Evolutionary conservation across 2,888 invertebrate genomes (phyloP).

Genomic region (Drosophila anomelani): DNA sequence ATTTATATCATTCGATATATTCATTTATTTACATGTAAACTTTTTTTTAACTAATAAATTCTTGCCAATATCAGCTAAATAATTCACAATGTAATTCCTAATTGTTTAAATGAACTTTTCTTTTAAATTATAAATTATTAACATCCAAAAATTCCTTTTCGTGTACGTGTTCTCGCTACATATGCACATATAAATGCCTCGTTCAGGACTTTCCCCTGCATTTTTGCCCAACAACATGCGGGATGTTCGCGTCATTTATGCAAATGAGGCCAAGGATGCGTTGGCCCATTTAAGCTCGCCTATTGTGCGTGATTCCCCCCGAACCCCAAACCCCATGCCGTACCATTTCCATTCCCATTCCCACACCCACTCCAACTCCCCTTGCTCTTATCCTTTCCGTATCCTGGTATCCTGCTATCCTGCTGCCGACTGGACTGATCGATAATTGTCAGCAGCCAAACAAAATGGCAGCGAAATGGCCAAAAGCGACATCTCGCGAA

Average conservation of each 20-base stretch:
- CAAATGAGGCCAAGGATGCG: conserved; percentile 77
- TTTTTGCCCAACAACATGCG: conserved; percentile 40
- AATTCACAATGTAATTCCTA: not conserved
- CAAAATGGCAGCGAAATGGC: conserved; percentile 44
- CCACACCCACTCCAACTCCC: not conserved
- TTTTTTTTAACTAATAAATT: not conserved
- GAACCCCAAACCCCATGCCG: not conserved
- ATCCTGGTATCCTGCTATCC: conserved; percentile 1
- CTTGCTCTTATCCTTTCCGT: not conserved
- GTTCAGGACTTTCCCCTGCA: conserved; percentile 33
- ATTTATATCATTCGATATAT: not conserved
- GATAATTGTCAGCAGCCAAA: conserved; percentile 70
- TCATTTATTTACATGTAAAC: not conserved
- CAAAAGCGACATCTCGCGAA: conserved; percentile 46
- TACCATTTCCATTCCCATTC: not conserved
- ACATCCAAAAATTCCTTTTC: not conserved
- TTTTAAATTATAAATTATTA: not conserved
- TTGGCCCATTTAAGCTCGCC: conserved; percentile 66
- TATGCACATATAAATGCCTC: conserved; percentile 51
- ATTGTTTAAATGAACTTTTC: not conserved
- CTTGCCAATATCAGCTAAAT: no score
- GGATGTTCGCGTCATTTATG: conserved; percentile 69
- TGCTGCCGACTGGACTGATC: conserved; percentile 48
- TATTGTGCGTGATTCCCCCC: conserved; percentile 65
- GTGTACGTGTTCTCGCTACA: conserved; percentile 19